phyloP scores from a whole-genome alignment of 2,113 vertebrate genomes.

The Illadopsis cleaveri region DNA sequence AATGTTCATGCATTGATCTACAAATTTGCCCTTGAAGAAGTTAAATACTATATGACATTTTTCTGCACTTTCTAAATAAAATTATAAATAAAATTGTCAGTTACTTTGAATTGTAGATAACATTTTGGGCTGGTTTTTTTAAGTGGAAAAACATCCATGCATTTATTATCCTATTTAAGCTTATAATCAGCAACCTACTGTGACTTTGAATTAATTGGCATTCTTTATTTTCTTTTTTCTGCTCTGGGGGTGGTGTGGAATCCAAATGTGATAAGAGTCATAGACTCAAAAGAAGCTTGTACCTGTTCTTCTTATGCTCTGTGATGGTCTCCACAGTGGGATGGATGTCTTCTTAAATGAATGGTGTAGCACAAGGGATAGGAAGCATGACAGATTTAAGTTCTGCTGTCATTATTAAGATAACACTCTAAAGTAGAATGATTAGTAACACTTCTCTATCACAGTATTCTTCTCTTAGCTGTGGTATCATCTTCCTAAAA shows the following conservation, averaged over 20 bases:
- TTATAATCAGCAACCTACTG: background rate
- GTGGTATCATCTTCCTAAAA: background rate
- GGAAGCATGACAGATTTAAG: background rate
- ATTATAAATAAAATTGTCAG: background rate
- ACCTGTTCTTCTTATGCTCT: background rate
- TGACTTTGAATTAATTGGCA: background rate
- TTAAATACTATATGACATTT: background rate
- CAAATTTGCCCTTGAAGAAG: slow-evolving; percentile 5
- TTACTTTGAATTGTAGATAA: background rate
- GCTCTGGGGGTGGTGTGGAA: background rate
- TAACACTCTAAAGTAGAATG: background rate
- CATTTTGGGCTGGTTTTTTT: background rate
- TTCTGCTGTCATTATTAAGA: background rate
- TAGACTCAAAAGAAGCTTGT: background rate
- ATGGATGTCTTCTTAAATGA: background rate
- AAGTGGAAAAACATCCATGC: background rate
- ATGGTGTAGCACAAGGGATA: background rate
- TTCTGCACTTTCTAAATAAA: background rate
- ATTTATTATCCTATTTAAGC: background rate
- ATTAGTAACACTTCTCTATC: background rate
- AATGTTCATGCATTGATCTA: background rate
- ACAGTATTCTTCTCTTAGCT: background rate
- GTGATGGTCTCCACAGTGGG: background rate
- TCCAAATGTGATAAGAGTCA: background rate
- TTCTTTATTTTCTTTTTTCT: background rate